These are phyloP conservation scores for Bimastos eiseni DNA, from an alignment of 2,888 invertebrate genomes.

Conservation along the genomic window DNA sequence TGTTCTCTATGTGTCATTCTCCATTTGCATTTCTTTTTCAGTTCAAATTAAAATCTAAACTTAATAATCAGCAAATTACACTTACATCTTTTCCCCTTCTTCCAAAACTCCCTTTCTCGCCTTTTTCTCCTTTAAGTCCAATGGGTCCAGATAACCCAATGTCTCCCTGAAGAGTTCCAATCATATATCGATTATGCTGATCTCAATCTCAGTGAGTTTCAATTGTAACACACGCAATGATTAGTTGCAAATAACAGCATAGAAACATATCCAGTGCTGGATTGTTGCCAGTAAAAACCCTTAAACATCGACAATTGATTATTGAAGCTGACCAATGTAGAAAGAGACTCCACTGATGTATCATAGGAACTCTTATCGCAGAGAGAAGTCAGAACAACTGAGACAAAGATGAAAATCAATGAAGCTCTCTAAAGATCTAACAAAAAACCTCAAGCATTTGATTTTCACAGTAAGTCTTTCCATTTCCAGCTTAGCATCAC, in stretches of 20 bases:
- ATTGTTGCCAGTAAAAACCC: too few species aligned
- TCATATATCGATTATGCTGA: not conserved
- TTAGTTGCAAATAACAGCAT: not conserved
- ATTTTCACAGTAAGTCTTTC: not conserved
- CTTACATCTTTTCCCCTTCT: constrained; percentile 67
- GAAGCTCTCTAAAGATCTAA: not conserved
- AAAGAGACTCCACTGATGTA: too few species aligned
- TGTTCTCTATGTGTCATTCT: not conserved
- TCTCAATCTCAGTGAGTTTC: not conserved
- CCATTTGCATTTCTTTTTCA: not conserved
- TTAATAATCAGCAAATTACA: not conserved
- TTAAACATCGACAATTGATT: too few species aligned
- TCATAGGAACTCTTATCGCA: too few species aligned
- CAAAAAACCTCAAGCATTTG: not conserved
- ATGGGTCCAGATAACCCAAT: constrained; percentile 69
- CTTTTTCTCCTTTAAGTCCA: constrained; percentile 72
- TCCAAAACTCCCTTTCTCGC: constrained; percentile 84
- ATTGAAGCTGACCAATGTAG: too few species aligned
- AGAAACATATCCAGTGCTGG: not conserved
- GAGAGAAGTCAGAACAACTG: not conserved
- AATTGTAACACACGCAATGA: not conserved
- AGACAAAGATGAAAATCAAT: not conserved
- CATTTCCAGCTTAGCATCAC: not conserved
- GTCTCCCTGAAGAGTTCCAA: constrained; percentile 56
- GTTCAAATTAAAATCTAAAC: not conserved